These are phyloP conservation scores for Lingula anatina DNA, from an alignment of 2,888 invertebrate genomes.

Conservation along the genomic window DNA sequence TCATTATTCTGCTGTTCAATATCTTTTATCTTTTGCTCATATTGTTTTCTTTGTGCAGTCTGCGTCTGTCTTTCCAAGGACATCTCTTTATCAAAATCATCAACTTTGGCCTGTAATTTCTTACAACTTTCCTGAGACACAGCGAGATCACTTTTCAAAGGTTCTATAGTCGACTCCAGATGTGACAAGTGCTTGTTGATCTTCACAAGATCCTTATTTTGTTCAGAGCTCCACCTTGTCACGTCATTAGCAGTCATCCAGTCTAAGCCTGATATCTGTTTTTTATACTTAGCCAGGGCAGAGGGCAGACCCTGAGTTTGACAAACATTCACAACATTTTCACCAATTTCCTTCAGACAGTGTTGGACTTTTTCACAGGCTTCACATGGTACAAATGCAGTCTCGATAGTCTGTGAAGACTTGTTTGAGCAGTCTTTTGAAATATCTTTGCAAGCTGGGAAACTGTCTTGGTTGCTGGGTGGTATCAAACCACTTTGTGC, in stretches of 20 bases:
- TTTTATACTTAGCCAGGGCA: conserved; percentile 35
- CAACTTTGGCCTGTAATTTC: conserved; percentile 27
- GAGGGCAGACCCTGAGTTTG: conserved; percentile 44
- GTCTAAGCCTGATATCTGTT: conserved; percentile 32
- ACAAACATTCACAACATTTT: conserved; percentile 35
- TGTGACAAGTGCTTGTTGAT: conserved; percentile 35
- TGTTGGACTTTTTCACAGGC: conserved; percentile 46
- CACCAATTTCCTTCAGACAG: conserved; percentile 36
- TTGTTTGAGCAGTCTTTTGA: conserved; percentile 40
- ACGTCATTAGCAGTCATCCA: conserved; percentile 45
- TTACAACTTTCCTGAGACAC: conserved; percentile 26
- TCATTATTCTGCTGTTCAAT: not conserved
- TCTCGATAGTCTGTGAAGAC: conserved; percentile 49
- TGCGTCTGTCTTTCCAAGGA: conserved; percentile 28
- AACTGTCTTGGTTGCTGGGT: not conserved
- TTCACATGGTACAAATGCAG: conserved; percentile 51
- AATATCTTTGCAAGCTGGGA: conserved; percentile 4
- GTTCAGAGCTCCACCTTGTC: conserved; percentile 42
- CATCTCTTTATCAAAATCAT: conserved; percentile 30
- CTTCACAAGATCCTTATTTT: conserved; percentile 42
- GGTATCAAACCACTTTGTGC: not conserved
- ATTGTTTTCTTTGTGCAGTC: not conserved
- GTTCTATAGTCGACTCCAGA: conserved; percentile 31
- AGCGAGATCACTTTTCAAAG: conserved; percentile 32
- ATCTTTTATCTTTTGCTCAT: conserved; percentile 1